Evolutionary conservation across 1,140 invertebrate species (phyloP).

Genomic region (Zaprionus ornatus): DNA sequence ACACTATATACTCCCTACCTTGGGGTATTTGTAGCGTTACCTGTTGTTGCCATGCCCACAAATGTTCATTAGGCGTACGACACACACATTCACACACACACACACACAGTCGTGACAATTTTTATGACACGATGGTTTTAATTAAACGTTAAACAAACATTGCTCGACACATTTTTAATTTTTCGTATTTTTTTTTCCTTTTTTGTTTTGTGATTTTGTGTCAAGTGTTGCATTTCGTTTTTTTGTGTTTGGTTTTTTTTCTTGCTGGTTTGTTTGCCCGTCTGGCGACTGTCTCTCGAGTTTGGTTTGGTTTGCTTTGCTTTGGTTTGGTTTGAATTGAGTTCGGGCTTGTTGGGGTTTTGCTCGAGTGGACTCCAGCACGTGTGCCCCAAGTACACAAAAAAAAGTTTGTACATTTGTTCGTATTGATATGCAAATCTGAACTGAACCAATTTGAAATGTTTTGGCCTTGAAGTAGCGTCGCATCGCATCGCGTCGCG

Average conservation of each 20-base stretch:
- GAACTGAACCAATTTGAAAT: constrained; percentile 63
- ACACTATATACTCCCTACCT: constrained; percentile 16
- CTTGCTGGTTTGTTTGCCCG: constrained; percentile 15
- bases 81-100: not conserved
- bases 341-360: constrained; percentile 20
- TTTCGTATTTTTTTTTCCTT: not conserved
- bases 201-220: constrained; percentile 28
- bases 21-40: constrained; percentile 40
- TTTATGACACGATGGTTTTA: constrained; percentile 53
- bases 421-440: constrained; percentile 67
- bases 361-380: constrained; percentile 37
- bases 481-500: not conserved
- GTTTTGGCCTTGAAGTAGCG: constrained; percentile 68
- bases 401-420: constrained; percentile 43
- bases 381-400: constrained; percentile 45
- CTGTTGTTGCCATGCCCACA: constrained; percentile 40
- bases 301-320: constrained; percentile 15
- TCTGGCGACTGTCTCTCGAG: constrained; percentile 13
- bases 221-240: constrained; percentile 43
- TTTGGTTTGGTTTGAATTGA: constrained; percentile 13
- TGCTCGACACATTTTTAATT: constrained; percentile 51
- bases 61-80: constrained; percentile 37
- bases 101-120: constrained; percentile 53
- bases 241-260: constrained; percentile 7
- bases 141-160: constrained; percentile 60